Evolutionary conservation across 2,797 vertebrate genomes (phyloP).

Genomic region (Acipenser ruthenus): DNA sequence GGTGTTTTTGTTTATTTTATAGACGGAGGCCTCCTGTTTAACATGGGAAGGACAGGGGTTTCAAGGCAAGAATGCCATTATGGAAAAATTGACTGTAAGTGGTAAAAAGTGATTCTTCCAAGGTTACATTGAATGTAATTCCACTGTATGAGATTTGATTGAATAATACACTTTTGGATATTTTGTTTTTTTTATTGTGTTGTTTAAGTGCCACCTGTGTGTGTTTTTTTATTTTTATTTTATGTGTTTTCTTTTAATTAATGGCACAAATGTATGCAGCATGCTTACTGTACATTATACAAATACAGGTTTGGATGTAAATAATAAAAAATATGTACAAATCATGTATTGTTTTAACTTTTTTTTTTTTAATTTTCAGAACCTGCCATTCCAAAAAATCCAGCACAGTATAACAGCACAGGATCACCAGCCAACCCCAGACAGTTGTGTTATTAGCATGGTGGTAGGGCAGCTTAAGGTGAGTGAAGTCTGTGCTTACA

Average conservation of each 20-base stretch:
- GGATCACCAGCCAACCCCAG: slow-evolving; percentile 59
- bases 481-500: slow-evolving; percentile 13
- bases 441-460: slow-evolving; percentile 60
- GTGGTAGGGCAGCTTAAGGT: slow-evolving; percentile 66
- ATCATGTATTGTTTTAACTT: not conserved
- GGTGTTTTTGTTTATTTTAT: slow-evolving; percentile 8
- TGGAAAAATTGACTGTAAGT: slow-evolving; percentile 54
- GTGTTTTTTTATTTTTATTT: no score
- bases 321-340: no score
- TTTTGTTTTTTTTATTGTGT: not conserved
- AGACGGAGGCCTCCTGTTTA: slow-evolving; percentile 61
- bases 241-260: no score
- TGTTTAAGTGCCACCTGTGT: no score
- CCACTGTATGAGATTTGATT: no score
- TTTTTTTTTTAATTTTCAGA: slow-evolving; percentile 32
- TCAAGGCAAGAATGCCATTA: slow-evolving; percentile 55
- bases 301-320: not conserved
- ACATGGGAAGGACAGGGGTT: slow-evolving; percentile 65
- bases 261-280: no score
- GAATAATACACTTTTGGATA: not conserved
- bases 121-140: no score
- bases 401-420: slow-evolving; percentile 60
- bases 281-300: no score
- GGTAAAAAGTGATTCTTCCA: not conserved
- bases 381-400: slow-evolving; percentile 60